Conservation (phyloP, 2,888 invertebrate genomes). For the Cheilosia vulpina region DNA sequence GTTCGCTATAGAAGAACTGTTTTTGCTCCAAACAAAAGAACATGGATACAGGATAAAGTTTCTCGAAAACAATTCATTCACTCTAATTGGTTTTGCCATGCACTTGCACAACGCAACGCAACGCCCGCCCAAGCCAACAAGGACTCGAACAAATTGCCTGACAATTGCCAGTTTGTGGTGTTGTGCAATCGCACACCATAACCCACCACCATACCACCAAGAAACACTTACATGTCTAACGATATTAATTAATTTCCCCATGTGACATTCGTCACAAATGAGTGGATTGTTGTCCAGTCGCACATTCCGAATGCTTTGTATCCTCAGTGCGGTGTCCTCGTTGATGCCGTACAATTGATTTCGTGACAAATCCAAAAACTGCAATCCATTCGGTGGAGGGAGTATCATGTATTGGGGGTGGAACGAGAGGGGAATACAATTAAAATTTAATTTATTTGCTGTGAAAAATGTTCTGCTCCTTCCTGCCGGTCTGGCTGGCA, state of each 20-base stretch:
- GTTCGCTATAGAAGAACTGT: neutral
- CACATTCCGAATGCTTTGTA: conserved; percentile 83
- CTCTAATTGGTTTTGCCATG: conserved; percentile 53
- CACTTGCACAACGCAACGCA: conserved; percentile 20
- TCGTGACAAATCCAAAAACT: conserved; percentile 89
- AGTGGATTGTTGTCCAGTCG: conserved; percentile 83
- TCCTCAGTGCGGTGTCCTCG: conserved; percentile 81
- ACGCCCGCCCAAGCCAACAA: neutral
- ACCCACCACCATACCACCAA: neutral
- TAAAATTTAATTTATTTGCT: conserved; percentile 70
- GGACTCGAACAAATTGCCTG: conserved; percentile 37
- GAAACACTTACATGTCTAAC: conserved; percentile 82
- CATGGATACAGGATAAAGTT: conserved; percentile 1
- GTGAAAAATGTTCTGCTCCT: conserved; percentile 63
- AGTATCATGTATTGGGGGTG: neutral
- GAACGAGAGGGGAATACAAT: conserved; percentile 77
- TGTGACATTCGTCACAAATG: conserved; percentile 83
- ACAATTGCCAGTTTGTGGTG: conserved; percentile 40
- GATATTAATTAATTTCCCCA: conserved; percentile 83
- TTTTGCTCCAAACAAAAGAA: no score
- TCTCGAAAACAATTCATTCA: conserved; percentile 53
- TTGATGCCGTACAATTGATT: conserved; percentile 87
- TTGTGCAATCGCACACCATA: conserved; percentile 11
- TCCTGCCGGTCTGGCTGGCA: conserved; percentile 1
- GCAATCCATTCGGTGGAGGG: conserved; percentile 30